Base-by-base conservation (phyloP, 92 coral and sea anemone genomes). In the Heliopora coerulea region DNA sequence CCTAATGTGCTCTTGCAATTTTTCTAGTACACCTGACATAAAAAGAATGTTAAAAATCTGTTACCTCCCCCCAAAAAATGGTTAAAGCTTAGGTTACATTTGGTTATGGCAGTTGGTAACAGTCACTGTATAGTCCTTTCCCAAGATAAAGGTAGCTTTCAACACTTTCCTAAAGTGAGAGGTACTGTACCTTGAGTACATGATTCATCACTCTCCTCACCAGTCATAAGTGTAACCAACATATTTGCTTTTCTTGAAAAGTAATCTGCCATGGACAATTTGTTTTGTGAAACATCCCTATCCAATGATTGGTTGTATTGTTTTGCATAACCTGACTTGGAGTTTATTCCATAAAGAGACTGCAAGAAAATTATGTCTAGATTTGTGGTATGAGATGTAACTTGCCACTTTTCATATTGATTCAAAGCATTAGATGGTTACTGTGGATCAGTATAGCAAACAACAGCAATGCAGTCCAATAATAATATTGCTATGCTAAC, bases 171-270 rank as follows among this genome's bases (percentile, higher is more conserved):
- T 23, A 65, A 0, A 20, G 19, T 65, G 1, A 23, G 13, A 1
- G 15, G 4, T 65, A 17, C 17, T 8, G 12, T 67, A 89, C 96
- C 96, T 86, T 80, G 81, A 35, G 98, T 93, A 62, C 98, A 93
- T 8, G 98, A 85, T 59, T 93, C 98, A 15, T 95, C 91, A 79
- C 95, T 87, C 56, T 93, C 98, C 40, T 86, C 85, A 77, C 86
- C 98, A 28, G 91, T 90, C 95, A 93, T 90, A 15, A 93, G 86
- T 54, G 91, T 85, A 57, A 87, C 91, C 66, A 90, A 46, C 98
- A 93, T 87, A 61, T 93, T 92, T 35, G 89, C 96, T 68, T 93
- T 93, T 77, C 92, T 88, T 4, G 95, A 89, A 82, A 90, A 90
- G 75, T 93, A 93, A 69, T 93, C 98, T 28, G 91, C 96, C 1